These are phyloP conservation scores for Arvicola amphibius DNA, from an alignment of 2,797 vertebrate species.

Conservation along the genomic window DNA sequence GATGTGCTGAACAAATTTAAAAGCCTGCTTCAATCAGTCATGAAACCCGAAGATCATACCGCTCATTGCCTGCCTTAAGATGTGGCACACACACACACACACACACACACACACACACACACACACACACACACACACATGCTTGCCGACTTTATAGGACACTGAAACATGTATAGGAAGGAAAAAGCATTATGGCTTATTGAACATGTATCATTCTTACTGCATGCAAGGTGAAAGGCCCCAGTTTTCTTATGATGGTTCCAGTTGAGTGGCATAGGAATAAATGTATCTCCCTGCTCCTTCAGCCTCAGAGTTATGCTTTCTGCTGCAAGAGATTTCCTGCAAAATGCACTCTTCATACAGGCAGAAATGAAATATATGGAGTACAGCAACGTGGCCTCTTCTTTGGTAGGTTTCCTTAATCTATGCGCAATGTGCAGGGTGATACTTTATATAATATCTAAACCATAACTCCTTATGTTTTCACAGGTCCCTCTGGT, in stretches of 20 bases:
- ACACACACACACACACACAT: background rate
- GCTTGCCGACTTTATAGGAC: background rate
- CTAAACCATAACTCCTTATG: slow-evolving; percentile 33
- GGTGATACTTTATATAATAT: slow-evolving; percentile 27
- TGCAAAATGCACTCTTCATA: slow-evolving; percentile 64
- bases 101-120: background rate
- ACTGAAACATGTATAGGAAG: background rate
- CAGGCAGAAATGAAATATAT: slow-evolving; percentile 61
- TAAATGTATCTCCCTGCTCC: slow-evolving; percentile 67
- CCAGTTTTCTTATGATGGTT: slow-evolving; percentile 73
- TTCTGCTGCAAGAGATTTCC: slow-evolving; percentile 44
- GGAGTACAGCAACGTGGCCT: background rate
- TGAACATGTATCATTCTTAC: slow-evolving; percentile 79
- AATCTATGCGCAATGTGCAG: slow-evolving; percentile 44
- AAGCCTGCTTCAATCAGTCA: slow-evolving; percentile 55
- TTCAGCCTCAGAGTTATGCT: slow-evolving; percentile 68
- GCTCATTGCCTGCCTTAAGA: slow-evolving; percentile 61
- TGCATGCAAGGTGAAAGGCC: slow-evolving; percentile 75
- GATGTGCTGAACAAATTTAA: slow-evolving; percentile 67
- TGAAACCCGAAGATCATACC: slow-evolving; percentile 36
- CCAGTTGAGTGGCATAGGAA: slow-evolving; percentile 75
- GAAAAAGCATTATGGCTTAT: slow-evolving; percentile 62
- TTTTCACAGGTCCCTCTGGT: slow-evolving; percentile 18
- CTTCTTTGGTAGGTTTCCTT: background rate
- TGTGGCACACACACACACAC: background rate